A percentile compares a stretch with the other conserved stretches of the same genome.
phyloP scores from a whole-genome alignment of 2,113 vertebrate species.

The Rynchops niger region DNA sequence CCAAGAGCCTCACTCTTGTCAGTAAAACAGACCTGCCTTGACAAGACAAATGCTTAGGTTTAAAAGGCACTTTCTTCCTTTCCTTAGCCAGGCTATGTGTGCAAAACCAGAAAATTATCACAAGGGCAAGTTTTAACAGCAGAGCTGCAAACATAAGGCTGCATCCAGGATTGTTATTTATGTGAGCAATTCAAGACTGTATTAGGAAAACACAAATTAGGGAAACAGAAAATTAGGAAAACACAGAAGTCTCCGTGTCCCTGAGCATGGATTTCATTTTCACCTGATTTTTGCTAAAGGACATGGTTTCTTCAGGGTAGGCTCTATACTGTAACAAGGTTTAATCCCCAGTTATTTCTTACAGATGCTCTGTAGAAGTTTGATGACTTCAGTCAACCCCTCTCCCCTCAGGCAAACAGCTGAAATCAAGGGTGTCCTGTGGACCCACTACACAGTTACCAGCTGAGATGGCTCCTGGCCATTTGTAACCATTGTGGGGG shows the following conservation, averaged over 20 bases:
- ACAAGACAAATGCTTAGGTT: background rate
- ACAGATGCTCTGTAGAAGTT: background rate
- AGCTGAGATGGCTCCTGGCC: background rate
- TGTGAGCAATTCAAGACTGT: background rate
- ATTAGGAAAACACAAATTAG: background rate
- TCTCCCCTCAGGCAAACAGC: accelerated
- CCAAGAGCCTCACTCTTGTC: background rate
- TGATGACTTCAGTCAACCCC: background rate
- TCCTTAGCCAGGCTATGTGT: background rate
- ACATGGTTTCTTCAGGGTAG: background rate
- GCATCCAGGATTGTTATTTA: background rate
- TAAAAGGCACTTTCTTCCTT: background rate
- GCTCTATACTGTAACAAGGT: background rate
- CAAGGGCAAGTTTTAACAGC: background rate
- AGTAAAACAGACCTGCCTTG: background rate
- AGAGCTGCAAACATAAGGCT: background rate
- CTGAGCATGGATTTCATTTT: background rate
- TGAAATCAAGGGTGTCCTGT: background rate
- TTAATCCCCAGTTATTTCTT: background rate
- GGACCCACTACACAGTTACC: background rate
- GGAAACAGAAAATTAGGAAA: background rate
- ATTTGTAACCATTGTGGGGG: background rate
- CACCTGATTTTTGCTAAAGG: background rate
- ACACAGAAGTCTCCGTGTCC: background rate
- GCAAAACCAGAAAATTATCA: background rate